phyloP scores from a whole-genome alignment of 2,888 invertebrate species.

The Agrochola lota region DNA sequence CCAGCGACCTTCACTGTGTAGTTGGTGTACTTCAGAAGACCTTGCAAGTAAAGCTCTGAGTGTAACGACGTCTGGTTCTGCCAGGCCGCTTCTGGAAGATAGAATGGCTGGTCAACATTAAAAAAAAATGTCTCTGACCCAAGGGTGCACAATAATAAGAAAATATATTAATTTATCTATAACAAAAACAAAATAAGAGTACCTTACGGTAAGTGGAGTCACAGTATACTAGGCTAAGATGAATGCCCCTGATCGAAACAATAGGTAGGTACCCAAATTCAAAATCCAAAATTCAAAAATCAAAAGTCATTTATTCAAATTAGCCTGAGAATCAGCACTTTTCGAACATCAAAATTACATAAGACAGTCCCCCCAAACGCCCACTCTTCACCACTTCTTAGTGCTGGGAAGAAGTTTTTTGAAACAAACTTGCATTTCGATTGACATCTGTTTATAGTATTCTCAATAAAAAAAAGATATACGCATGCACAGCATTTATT shows the following conservation, averaged over 20 bases:
- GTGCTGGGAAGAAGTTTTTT: too few relatives aligned
- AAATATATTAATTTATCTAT: background rate
- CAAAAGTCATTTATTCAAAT: too few relatives aligned
- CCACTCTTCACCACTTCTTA: too few relatives aligned
- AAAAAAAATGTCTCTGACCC: background rate
- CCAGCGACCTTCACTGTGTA: conserved; percentile 96
- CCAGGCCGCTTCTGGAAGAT: conserved; percentile 82
- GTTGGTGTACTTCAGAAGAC: conserved; percentile 95
- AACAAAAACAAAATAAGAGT: too few relatives aligned
- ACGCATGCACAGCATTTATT: too few relatives aligned
- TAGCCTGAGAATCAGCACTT: too few relatives aligned
- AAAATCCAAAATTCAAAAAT: too few relatives aligned
- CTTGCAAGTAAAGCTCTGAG: conserved; percentile 94
- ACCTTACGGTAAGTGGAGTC: background rate
- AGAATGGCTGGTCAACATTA: background rate
- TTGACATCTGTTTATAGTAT: too few relatives aligned
- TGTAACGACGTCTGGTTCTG: conserved; percentile 91
- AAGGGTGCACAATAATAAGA: background rate
- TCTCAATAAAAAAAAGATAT: too few relatives aligned
- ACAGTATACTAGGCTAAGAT: background rate
- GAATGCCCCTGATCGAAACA: background rate
- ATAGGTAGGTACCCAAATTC: background rate
- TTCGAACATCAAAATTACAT: too few relatives aligned
- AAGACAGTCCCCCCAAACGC: too few relatives aligned
- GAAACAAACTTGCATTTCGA: too few relatives aligned